phyloP scores from a whole-genome alignment of 2,113 vertebrate genomes.

The Aptenodytes forsteri region DNA sequence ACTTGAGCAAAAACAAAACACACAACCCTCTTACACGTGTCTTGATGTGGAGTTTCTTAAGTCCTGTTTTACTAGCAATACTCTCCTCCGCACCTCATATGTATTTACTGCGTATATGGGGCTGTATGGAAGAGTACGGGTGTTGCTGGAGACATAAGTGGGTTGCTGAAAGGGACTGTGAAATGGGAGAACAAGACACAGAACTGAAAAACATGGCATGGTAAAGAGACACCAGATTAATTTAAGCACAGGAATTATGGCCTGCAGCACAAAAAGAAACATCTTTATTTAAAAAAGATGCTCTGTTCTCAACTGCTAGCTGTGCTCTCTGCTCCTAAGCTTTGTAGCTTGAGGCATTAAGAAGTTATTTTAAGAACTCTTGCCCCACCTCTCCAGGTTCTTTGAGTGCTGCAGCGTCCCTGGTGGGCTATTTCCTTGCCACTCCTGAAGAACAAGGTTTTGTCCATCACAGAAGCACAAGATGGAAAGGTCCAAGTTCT shows the following conservation, averaged over 20 bases:
- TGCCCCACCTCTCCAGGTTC: background rate
- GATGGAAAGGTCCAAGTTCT: background rate
- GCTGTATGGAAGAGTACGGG: background rate
- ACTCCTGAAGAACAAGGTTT: background rate
- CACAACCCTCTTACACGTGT: fast-evolving
- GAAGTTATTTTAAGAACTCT: background rate
- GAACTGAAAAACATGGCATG: background rate
- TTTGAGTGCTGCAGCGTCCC: background rate
- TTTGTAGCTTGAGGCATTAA: background rate
- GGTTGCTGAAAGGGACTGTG: background rate
- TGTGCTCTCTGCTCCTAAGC: background rate
- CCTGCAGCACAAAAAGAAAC: background rate
- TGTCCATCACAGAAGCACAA: background rate
- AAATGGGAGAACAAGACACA: background rate
- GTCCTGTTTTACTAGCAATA: background rate
- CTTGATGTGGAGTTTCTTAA: background rate
- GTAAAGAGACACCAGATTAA: background rate
- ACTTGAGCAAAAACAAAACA: background rate
- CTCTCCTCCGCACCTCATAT: background rate
- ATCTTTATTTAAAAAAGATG: background rate
- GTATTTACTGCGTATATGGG: fast-evolving
- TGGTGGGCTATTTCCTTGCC: background rate
- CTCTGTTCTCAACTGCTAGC: background rate
- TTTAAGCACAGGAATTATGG: background rate
- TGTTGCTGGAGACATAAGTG: background rate